Evolutionary conservation across 2,113 vertebrate species (phyloP).

Genomic region (Nesogale talazaci): DNA sequence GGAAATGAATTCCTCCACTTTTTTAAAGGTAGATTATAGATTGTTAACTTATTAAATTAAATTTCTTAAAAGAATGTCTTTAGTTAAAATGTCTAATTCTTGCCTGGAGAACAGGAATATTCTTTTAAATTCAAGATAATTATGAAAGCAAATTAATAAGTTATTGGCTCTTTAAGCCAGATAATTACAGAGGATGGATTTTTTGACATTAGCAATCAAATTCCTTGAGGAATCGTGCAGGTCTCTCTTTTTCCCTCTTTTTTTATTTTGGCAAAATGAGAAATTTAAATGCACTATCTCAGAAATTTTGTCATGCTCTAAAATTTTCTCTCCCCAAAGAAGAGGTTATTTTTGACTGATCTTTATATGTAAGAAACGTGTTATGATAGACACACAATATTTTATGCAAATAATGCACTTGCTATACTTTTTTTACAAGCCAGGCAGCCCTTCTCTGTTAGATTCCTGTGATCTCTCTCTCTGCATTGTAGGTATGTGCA

Average conservation of each 20-base stretch:
- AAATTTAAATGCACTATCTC: background rate
- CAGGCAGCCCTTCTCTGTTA: background rate
- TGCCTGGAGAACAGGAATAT: background rate
- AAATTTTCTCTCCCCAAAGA: constrained; percentile 14
- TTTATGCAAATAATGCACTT: too few species aligned
- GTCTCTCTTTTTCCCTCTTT: constrained; percentile 11
- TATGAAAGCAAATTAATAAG: constrained; percentile 13
- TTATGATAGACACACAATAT: background rate
- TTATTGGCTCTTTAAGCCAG: background rate
- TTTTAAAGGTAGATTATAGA: background rate
- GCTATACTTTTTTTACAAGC: background rate
- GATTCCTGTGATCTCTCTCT: background rate
- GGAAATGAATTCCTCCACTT: constrained; percentile 10
- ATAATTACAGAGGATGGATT: background rate
- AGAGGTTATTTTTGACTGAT: constrained; percentile 3
- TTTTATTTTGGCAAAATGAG: background rate
- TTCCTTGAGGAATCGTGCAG: background rate
- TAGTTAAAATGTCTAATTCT: constrained; percentile 1
- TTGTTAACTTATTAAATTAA: background rate
- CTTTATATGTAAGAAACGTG: background rate
- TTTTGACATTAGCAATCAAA: background rate
- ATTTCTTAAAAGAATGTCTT: background rate
- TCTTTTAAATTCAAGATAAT: constrained; percentile 59
- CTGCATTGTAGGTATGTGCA: background rate
- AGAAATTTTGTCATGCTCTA: background rate